These are phyloP conservation scores for Macrophya alboannulata DNA, from an alignment of 2,888 invertebrate genomes.

Conservation along the genomic window DNA sequence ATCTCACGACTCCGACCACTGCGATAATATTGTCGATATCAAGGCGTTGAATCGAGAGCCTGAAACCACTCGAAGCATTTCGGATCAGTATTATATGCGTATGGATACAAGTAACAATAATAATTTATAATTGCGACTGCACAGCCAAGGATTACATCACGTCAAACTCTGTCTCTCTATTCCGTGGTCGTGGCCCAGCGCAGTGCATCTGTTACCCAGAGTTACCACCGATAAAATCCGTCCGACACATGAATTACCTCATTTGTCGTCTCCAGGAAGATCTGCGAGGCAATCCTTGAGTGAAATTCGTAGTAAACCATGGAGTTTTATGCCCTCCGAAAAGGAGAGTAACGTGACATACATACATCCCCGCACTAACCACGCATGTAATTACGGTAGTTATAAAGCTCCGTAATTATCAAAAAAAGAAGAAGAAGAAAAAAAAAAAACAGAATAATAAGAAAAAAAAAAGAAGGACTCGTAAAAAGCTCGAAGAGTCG, in stretches of 20 bases:
- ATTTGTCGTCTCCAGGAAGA: slow-evolving; percentile 30
- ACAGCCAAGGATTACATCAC: neutral
- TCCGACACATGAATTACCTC: slow-evolving; percentile 43
- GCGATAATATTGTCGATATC: slow-evolving; percentile 3
- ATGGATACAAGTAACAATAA: neutral
- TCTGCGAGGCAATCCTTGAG: slow-evolving; percentile 39
- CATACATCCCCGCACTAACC: neutral
- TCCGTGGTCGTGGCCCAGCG: neutral
- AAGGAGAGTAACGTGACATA: neutral
- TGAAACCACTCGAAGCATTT: neutral
- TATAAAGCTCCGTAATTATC: neutral
- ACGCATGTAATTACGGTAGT: slow-evolving; percentile 12
- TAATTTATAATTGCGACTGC: slow-evolving; percentile 22
- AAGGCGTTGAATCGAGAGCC: neutral
- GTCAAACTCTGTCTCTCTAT: neutral
- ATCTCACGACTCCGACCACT: neutral
- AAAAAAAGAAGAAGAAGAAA: neutral
- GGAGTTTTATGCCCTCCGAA: slow-evolving; percentile 13
- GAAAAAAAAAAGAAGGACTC: neutral
- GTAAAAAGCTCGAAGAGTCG: neutral
- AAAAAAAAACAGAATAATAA: neutral
- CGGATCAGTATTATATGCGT: neutral
- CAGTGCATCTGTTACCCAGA: slow-evolving; percentile 38
- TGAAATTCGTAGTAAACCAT: slow-evolving; percentile 21
- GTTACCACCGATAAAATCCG: slow-evolving; percentile 34